Evolutionary conservation across 1,140 invertebrate genomes (phyloP).

Genomic region (Heterodera carotae): DNA sequence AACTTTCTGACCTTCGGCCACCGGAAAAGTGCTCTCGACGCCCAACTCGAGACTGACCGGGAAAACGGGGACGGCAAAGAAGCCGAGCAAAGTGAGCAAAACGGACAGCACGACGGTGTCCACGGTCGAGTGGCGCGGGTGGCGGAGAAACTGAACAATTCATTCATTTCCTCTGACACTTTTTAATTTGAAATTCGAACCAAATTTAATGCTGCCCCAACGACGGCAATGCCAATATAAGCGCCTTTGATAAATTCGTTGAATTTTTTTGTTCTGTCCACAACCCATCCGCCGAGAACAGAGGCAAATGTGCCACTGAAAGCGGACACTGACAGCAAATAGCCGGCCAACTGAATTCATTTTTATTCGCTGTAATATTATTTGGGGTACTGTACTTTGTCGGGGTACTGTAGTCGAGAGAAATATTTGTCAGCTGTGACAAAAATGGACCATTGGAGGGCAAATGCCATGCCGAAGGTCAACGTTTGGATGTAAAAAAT

Average conservation of each 20-base stretch:
- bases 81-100: constrained; percentile 43
- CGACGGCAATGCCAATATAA: constrained; percentile 51
- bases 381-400: constrained; percentile 31
- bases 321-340: constrained; percentile 48
- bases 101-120: constrained; percentile 40
- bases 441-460: constrained; percentile 54
- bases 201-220: constrained; percentile 41
- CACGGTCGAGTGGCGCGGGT: background rate
- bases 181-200: constrained; percentile 16
- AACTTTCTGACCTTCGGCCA: constrained; percentile 36
- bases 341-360: constrained; percentile 36
- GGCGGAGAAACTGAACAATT: constrained; percentile 48
- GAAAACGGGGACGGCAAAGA: constrained; percentile 55
- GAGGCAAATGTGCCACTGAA: constrained; percentile 44
- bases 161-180: background rate
- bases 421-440: constrained; percentile 52
- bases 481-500: constrained; percentile 57
- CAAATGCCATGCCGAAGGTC: constrained; percentile 58
- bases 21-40: constrained; percentile 53
- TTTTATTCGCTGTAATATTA: constrained; percentile 7
- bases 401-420: constrained; percentile 36
- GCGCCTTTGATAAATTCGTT: constrained; percentile 53
- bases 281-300: constrained; percentile 41
- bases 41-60: constrained; percentile 53
- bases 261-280: constrained; percentile 50